phyloP scores from a whole-genome alignment of 2,888 invertebrate species.

The Neoaliturus tenellus region DNA sequence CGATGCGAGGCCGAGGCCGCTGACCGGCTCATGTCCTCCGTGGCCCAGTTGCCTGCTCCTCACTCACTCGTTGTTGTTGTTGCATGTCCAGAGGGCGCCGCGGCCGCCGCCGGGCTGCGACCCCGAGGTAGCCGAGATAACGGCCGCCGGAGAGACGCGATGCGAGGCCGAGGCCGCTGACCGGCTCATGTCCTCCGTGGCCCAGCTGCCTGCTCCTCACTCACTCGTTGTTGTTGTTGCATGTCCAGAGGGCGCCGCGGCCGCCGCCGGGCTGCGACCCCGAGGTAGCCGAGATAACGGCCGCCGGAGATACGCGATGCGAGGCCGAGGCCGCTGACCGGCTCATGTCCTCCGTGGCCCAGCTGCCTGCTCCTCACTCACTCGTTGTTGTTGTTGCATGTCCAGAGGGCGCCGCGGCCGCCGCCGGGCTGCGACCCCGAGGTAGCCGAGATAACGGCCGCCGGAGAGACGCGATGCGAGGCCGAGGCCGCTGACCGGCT shows the following conservation, averaged over 20 bases:
- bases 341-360: conserved; percentile 1
- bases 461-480: neutral
- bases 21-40: neutral
- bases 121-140: neutral
- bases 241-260: neutral
- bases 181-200: neutral
- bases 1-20: neutral
- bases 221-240: too few relatives aligned
- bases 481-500: neutral
- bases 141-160: neutral
- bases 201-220: neutral
- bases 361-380: neutral
- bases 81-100: neutral
- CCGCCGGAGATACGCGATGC: neutral
- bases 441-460: conserved; percentile 12
- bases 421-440: neutral
- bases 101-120: neutral
- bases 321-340: neutral
- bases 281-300: conserved; percentile 9
- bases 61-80: neutral
- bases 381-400: too few relatives aligned
- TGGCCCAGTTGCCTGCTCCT: neutral
- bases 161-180: neutral
- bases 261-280: neutral
- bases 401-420: neutral